A percentile compares a stretch with the other conserved stretches of the same genome.
phyloP scores from a whole-genome alignment of 2,797 vertebrate species.

The Bradypus variegatus region DNA sequence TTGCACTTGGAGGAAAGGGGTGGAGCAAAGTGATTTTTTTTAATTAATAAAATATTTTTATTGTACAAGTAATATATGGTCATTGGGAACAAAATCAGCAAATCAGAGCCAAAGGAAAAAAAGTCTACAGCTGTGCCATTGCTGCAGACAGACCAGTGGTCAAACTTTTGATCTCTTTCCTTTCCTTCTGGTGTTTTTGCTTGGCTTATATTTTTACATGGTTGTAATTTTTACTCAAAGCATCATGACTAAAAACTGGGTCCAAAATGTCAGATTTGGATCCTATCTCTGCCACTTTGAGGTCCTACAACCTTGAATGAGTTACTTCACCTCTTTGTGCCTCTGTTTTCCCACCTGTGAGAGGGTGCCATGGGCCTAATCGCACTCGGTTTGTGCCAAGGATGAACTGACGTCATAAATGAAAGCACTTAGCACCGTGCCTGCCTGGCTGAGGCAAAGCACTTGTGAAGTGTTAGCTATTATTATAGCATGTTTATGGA shows the following conservation, averaged over 20 bases:
- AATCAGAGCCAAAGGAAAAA: neutral
- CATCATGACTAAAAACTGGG: neutral
- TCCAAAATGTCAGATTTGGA: conserved; percentile 12
- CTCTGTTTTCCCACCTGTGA: conserved; percentile 30
- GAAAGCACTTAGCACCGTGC: neutral
- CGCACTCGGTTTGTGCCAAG: conserved; percentile 4
- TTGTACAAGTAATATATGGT: neutral
- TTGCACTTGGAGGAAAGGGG: conserved; percentile 21
- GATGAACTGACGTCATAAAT: neutral
- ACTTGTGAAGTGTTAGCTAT: neutral
- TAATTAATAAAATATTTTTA: neutral
- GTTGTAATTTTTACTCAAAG: neutral
- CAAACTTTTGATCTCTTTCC: neutral
- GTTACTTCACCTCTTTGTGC: neutral
- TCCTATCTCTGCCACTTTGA: neutral
- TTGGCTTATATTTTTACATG: conserved; percentile 1
- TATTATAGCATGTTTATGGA: neutral
- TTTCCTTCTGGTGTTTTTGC: neutral
- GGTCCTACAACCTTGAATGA: neutral
- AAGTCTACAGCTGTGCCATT: neutral
- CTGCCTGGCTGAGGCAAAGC: neutral
- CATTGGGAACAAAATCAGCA: neutral
- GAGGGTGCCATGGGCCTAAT: neutral
- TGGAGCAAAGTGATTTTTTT: neutral
- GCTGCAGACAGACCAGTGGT: neutral